Conservation (phyloP, 2,113 vertebrate species). For the Centropristis striata region DNA sequence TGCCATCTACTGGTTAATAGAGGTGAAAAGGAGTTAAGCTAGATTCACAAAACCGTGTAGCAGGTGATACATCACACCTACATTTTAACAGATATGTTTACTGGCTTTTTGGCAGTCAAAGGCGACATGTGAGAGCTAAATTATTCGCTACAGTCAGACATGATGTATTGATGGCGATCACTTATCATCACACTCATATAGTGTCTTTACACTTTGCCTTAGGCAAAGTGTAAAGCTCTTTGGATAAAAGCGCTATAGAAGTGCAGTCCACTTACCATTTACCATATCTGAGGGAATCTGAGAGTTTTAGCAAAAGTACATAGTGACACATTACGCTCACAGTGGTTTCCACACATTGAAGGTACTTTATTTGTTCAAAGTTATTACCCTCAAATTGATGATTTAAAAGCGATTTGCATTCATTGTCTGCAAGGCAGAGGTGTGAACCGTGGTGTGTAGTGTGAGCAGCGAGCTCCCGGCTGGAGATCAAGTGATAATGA, state of each 20-base stretch:
- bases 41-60: not conserved
- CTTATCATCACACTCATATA: not conserved
- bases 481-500: slow-evolving; percentile 50
- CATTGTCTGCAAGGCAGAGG: not conserved
- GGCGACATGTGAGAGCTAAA: slow-evolving; percentile 16
- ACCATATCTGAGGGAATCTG: slow-evolving; percentile 7
- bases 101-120: slow-evolving; percentile 26
- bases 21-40: slow-evolving; percentile 18
- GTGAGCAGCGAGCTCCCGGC: slow-evolving; percentile 6
- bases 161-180: slow-evolving; percentile 8
- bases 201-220: no score
- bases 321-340: not conserved
- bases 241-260: no score
- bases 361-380: slow-evolving; percentile 13
- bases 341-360: slow-evolving; percentile 10
- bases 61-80: slow-evolving; percentile 20
- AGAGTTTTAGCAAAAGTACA: slow-evolving; percentile 18
- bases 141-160: slow-evolving; percentile 10
- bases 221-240: no score
- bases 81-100: slow-evolving; percentile 13
- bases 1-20: slow-evolving; percentile 73
- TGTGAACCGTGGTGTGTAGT: slow-evolving; percentile 19
- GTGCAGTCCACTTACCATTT: no score
- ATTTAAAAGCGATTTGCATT: slow-evolving; percentile 27
- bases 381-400: slow-evolving; percentile 23